Percentiles rank a stretch among this genome's conserved stretches.
Conservation (phyloP, 1,140 invertebrate species). For the Tetramorium alpestre region DNA sequence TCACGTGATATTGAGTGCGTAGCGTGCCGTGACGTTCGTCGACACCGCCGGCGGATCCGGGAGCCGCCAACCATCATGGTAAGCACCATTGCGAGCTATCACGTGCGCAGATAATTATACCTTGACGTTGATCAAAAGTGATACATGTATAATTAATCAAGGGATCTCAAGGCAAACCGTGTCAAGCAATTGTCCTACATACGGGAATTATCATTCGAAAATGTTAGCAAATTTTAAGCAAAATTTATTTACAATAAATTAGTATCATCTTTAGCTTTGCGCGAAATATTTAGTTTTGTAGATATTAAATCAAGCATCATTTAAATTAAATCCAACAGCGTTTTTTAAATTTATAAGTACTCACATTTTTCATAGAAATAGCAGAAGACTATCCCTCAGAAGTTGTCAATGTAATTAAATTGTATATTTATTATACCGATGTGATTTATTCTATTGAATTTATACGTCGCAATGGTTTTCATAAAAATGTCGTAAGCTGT, state of each 20-base stretch:
- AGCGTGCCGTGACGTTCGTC: conserved; percentile 55
- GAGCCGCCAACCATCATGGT: conserved; percentile 70
- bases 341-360: neutral
- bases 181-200: neutral
- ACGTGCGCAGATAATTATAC: conserved; percentile 25
- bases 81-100: conserved; percentile 65
- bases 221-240: neutral
- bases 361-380: neutral
- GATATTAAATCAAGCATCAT: neutral
- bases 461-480: neutral
- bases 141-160: no score
- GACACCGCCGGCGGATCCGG: conserved; percentile 57
- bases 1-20: conserved; percentile 64
- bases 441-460: neutral
- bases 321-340: neutral
- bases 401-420: conserved; percentile 5
- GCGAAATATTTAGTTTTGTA: neutral
- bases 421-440: neutral
- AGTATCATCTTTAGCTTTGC: neutral
- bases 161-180: neutral
- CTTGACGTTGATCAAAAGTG: neutral
- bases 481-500: neutral
- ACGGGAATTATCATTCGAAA: neutral
- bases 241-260: neutral
- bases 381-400: neutral